phyloP scores from a whole-genome alignment of 2,113 vertebrate species.

The Cathartes aura region DNA sequence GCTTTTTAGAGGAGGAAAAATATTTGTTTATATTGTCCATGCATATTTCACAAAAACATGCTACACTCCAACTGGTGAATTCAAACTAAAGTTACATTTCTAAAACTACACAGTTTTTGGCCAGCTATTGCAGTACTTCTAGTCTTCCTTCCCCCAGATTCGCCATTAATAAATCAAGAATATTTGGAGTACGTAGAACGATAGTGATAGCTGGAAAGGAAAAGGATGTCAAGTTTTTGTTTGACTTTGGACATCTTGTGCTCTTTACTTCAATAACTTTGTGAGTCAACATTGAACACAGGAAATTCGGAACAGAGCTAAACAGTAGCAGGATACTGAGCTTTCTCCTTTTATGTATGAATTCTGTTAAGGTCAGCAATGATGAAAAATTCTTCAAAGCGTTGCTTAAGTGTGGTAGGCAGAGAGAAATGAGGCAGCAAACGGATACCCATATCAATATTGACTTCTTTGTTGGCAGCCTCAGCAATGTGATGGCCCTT shows the following conservation, averaged over 20 bases:
- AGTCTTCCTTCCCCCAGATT: neutral
- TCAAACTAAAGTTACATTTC: neutral
- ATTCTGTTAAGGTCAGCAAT: neutral
- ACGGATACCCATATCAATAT: neutral
- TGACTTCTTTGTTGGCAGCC: neutral
- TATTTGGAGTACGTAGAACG: rapidly evolving
- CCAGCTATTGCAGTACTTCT: neutral
- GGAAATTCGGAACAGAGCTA: neutral
- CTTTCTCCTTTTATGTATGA: neutral
- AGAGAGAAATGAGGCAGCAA: neutral
- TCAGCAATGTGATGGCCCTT: neutral
- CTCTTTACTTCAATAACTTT: neutral
- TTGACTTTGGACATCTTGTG: neutral
- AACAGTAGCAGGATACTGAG: neutral
- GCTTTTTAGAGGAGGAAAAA: neutral
- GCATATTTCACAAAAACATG: neutral
- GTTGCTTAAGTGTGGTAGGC: neutral
- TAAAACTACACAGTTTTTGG: neutral
- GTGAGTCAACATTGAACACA: neutral
- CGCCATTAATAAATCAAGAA: neutral
- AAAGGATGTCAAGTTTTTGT: neutral
- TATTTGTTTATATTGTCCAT: neutral
- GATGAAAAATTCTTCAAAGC: neutral
- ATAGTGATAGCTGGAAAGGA: neutral
- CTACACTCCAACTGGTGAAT: neutral